Evolutionary conservation across 2,797 vertebrate species (phyloP), one percentile per base, ranked within the genome.

Genomic region (Acrocephalus scirpaceus): DNA sequence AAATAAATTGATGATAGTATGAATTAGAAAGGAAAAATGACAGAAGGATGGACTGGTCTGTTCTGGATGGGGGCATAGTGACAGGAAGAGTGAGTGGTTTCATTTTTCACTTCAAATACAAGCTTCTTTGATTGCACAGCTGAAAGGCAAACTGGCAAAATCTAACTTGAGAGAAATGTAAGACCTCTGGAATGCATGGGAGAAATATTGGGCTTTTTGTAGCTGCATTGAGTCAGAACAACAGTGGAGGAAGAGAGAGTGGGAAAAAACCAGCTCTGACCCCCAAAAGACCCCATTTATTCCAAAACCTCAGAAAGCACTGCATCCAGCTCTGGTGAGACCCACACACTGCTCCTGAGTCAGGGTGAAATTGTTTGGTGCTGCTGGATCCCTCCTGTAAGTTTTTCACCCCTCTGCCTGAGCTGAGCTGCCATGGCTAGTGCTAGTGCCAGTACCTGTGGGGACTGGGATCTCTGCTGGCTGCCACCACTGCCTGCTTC

Each of bases 21-120:
- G 96, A 97, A 97, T 96, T 97, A 96, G 95, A 96, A 95, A 96
- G 94, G 70, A 92, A 97, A 97, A 96, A 96, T 30, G 88, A 88
- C 93, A 96, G 76, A 94, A 97, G 91, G 81, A 96, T 60, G 20
- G 94, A 96, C 72, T 96, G 88, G 96, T 97, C 93, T 97, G 93
- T 96, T 97, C 70, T 94, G 90, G 72, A 96, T 84, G 58, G 86
- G 73, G 76, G 51, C 54, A 77, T 92, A 92, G 90, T 90, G 93
- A 94, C 96, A 85, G 79, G 85, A 96, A 96, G 96, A 97, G 90
- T 91, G 91, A 97, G 79, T 53, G 65, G 92, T 96, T 97, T 97
- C 91, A 96, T 97, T 97, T 93, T 91, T 96, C 93, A 83, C 16
- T 4, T 95, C 74, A 95, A 96, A 97, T 74, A 48, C 80, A 96